Conservation (phyloP, 2,888 invertebrate genomes). For the Rhamnusium bicolor region DNA sequence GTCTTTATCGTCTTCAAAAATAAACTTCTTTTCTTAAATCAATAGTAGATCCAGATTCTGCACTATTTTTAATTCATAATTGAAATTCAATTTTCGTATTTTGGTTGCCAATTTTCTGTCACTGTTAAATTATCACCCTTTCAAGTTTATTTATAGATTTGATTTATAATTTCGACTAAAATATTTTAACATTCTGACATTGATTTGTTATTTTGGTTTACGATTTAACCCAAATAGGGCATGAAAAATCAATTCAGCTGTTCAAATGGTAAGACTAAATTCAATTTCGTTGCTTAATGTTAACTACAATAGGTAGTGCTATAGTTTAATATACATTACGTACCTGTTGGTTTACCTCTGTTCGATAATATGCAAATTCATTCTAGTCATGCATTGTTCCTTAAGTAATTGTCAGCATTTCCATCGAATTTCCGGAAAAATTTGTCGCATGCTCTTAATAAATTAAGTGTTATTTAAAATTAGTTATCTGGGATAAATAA, state of each 20-base stretch:
- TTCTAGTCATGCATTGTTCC: neutral
- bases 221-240: neutral
- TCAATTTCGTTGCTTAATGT: neutral
- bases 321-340: neutral
- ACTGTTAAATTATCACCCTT: neutral
- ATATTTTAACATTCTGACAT: slow-evolving; percentile 6
- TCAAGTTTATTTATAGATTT: slow-evolving; percentile 18
- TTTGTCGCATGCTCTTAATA: neutral
- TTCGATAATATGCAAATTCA: slow-evolving; percentile 26
- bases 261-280: neutral
- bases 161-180: slow-evolving; percentile 7
- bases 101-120: neutral
- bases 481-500: neutral
- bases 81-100: neutral
- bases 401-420: slow-evolving; percentile 10
- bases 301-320: neutral
- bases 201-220: neutral
- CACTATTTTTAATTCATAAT: slow-evolving; percentile 13
- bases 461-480: neutral
- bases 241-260: slow-evolving; percentile 5
- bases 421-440: slow-evolving; percentile 6
- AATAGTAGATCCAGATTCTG: neutral
- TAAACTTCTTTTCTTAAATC: neutral
- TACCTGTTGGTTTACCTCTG: slow-evolving; percentile 9
- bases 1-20: neutral